Evolutionary conservation across 64 coral and sea anemone genomes (phyloP).

Genomic region (Pocillopora verrucosa): DNA sequence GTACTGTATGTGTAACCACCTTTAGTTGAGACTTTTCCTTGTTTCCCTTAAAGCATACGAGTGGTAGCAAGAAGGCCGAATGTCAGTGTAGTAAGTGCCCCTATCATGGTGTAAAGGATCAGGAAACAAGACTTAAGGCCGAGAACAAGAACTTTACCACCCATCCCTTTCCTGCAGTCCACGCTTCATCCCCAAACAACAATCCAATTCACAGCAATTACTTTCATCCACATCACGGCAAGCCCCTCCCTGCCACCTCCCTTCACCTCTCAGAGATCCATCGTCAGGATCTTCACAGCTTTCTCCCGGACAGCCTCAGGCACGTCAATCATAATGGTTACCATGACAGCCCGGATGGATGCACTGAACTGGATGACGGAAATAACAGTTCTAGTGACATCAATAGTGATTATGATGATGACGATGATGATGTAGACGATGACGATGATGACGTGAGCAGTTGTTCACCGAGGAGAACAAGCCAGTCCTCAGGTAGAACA

Average conservation of each 20-base stretch:
- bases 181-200: constrained; percentile 39
- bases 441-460: constrained; percentile 43
- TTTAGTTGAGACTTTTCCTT: background rate
- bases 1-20: too few species aligned
- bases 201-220: constrained; percentile 59
- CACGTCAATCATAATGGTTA: constrained; percentile 58
- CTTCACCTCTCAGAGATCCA: constrained; percentile 45
- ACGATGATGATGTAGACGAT: constrained; percentile 32
- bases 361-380: constrained; percentile 63
- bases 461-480: constrained; percentile 44
- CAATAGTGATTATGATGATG: constrained; percentile 56
- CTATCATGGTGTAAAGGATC: constrained; percentile 62
- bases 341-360: constrained; percentile 58
- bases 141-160: constrained; percentile 56
- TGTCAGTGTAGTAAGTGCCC: constrained; percentile 75
- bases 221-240: constrained; percentile 41
- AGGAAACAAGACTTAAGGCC: constrained; percentile 62
- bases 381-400: constrained; percentile 61
- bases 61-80: constrained; percentile 19
- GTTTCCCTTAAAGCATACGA: background rate
- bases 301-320: constrained; percentile 49
- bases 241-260: background rate
- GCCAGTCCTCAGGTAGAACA: constrained; percentile 1
- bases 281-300: constrained; percentile 49
- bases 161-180: constrained; percentile 46